A percentile compares a stretch with the other conserved stretches of the same genome.
These are phyloP conservation scores for Eulemur rufifrons DNA, from an alignment of 2,113 vertebrate genomes.

Conservation along the genomic window DNA sequence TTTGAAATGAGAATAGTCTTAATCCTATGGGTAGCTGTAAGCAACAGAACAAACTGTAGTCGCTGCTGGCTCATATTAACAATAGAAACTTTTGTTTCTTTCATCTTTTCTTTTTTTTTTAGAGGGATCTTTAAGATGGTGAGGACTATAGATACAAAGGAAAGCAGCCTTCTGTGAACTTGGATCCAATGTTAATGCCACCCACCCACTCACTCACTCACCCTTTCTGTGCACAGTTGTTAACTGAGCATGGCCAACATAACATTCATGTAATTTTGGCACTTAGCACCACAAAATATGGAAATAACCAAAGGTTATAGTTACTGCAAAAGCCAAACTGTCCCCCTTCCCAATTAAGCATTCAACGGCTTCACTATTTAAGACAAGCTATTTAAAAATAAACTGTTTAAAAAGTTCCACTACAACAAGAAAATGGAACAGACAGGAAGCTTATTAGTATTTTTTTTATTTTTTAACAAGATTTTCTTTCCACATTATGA, in stretches of 20 bases:
- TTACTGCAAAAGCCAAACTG: constrained; percentile 33
- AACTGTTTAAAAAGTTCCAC: neutral
- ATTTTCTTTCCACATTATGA: constrained; percentile 51
- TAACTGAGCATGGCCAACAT: neutral
- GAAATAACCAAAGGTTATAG: constrained; percentile 33
- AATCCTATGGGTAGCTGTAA: constrained; percentile 83
- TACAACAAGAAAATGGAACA: constrained; percentile 49
- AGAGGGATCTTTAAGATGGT: constrained; percentile 42
- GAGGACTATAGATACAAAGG: constrained; percentile 56
- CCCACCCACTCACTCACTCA: neutral
- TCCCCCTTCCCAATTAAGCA: neutral
- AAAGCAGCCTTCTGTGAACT: constrained; percentile 61
- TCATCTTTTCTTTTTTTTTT: neutral
- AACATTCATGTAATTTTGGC: neutral
- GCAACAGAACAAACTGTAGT: constrained; percentile 91
- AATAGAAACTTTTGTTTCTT: neutral
- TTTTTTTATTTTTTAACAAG: neutral
- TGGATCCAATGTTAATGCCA: constrained; percentile 7
- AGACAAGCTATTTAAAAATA: constrained; percentile 45
- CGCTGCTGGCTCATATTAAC: constrained; percentile 77
- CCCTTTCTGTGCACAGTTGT: neutral
- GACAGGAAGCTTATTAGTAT: neutral
- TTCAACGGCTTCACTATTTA: constrained; percentile 4
- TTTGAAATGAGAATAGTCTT: constrained; percentile 66
- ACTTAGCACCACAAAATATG: neutral